Conservation (phyloP, 2,888 invertebrate species). For the Agrochola macilenta region DNA sequence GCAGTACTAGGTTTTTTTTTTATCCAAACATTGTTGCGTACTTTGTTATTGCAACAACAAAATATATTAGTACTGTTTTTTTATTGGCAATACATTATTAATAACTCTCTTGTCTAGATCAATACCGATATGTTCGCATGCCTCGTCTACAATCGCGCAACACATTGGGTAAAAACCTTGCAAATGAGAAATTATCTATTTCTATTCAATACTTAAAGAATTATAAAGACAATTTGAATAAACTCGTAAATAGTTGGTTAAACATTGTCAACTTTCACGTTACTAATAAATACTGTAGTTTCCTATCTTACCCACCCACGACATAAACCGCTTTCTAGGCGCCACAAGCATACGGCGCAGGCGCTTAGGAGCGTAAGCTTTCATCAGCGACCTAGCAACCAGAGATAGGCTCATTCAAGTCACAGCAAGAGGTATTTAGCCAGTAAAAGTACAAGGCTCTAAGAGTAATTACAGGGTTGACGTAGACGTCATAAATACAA, state of each 20-base stretch:
- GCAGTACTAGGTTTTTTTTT: slow-evolving; percentile 30
- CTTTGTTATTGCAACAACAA: slow-evolving; percentile 29
- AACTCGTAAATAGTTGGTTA: slow-evolving; percentile 24
- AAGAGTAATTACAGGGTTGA: not conserved
- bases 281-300: slow-evolving; percentile 37
- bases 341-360: slow-evolving; percentile 21
- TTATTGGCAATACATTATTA: not conserved
- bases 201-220: not conserved
- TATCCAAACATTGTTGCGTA: slow-evolving; percentile 10
- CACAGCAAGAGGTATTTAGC: not conserved
- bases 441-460: not conserved
- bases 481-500: slow-evolving; percentile 6
- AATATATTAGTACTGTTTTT: slow-evolving; percentile 13
- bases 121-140: not conserved
- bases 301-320: slow-evolving; percentile 37
- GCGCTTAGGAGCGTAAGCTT: slow-evolving; percentile 16
- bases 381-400: slow-evolving; percentile 10
- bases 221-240: slow-evolving; percentile 26
- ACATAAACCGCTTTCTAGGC: slow-evolving; percentile 52
- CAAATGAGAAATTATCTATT: slow-evolving; percentile 4
- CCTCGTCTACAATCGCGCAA: not conserved
- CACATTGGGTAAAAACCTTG: not conserved
- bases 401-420: not conserved
- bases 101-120: slow-evolving; percentile 7
- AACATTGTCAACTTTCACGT: slow-evolving; percentile 48